A percentile compares a stretch with the other conserved stretches of the same genome.
Conservation (phyloP, 2,888 invertebrate genomes). For the Anoncus sp. region DNA sequence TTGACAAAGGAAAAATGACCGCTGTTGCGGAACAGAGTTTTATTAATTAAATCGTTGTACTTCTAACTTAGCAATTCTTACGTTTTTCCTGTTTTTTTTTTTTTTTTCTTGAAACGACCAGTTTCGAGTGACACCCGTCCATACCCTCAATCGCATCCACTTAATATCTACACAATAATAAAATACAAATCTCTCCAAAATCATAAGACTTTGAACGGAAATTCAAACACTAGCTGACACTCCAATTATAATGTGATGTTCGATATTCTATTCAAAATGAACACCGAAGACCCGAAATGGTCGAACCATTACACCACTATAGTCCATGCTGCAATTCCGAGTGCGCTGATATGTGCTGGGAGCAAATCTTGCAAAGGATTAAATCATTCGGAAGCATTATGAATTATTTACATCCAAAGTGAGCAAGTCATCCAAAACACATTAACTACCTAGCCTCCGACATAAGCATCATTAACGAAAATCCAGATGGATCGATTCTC, state of each 20-base stretch:
- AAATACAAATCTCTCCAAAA: not conserved
- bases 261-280: not conserved
- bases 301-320: not conserved
- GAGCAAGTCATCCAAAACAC: constrained; percentile 11
- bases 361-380: not conserved
- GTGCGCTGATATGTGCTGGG: not conserved
- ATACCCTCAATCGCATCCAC: no score
- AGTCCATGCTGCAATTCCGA: not conserved
- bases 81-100: no score
- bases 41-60: no score
- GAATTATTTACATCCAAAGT: not conserved
- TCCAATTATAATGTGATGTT: not conserved
- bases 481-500: not conserved
- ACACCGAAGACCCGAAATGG: not conserved
- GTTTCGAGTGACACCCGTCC: no score
- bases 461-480: not conserved
- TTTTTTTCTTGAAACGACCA: no score
- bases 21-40: no score
- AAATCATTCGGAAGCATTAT: not conserved
- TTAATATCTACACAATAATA: no score
- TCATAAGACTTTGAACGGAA: not conserved
- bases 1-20: no score
- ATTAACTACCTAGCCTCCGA: not conserved
- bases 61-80: no score
- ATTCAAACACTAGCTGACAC: not conserved